Base-by-base conservation (phyloP, 2,113 vertebrate genomes). In the Atractosteus spatula region DNA sequence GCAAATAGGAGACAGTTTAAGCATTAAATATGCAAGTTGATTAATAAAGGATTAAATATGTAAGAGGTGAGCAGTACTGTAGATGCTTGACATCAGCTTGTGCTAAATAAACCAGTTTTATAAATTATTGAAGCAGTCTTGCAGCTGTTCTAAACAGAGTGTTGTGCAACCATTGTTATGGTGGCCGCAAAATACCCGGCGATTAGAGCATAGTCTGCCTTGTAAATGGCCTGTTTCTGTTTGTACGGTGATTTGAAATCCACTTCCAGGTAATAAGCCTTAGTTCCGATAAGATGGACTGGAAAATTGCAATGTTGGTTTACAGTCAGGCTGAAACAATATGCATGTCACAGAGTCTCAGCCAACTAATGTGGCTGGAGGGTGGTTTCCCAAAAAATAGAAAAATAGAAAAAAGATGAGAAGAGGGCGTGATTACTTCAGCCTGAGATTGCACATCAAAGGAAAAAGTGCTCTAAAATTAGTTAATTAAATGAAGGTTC, bases 371-470 rank as follows among this genome's bases (percentile, higher is more conserved):
- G 78, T 64, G 70, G 86, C 81, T 78, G 3, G 65, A 42, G 71
- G 54, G 76, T 80, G 74, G 68, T 75, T 87, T 80, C 75, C 62
- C 72, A 43, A 14, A 11, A 57, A 12, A 41, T n/a, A 7, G n/a
- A 3, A 65, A 74, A 72, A 83, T 77, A 74, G 77, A 77, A 76
- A 12, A 11, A n/a, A 56, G 62, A 59, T 41, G 64, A 55, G 71
- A 55, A 66, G 45, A 44, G 64, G 29, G 41, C 14, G 51, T 77
- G 69, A 84, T 78, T 79, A 78, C 65, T 62, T 41, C 68, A 47
- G 63, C 83, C 69, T 80, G 74, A 86, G 80, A 86, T 80, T 75
- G 82, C 71, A 87, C 81, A 86, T 89, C 82, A 88, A 87, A 87
- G 84, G 68, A 41, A 4, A 65, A 80, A 29, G 73, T 72, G 41